Percentiles rank a stretch among this genome's conserved stretches.
These are phyloP conservation scores for Nansenia antarctica DNA, from an alignment of 2,113 vertebrate species.

Conservation along the genomic window DNA sequence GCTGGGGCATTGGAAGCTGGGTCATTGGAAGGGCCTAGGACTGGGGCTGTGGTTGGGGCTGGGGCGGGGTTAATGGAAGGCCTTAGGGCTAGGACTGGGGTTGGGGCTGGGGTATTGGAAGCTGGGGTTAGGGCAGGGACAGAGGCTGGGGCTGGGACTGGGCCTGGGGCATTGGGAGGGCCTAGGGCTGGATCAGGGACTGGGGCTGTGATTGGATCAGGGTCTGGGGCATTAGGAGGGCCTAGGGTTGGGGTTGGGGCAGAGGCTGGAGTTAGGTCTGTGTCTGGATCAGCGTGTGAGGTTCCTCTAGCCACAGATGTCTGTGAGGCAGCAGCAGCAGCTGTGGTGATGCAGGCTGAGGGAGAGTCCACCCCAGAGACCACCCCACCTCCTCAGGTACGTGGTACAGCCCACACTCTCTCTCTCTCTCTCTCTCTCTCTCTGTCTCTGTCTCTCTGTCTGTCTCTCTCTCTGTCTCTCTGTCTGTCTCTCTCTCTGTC, in stretches of 20 bases:
- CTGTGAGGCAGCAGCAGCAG: no score
- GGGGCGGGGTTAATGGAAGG: conserved; percentile 29
- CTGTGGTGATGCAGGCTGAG: no score
- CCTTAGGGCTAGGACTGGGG: conserved; percentile 9
- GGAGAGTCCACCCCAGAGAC: no score
- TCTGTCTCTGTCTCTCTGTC: no score
- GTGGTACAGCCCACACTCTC: no score
- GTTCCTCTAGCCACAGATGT: no score
- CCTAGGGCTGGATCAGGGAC: not conserved
- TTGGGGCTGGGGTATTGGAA: not conserved
- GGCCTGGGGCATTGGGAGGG: conserved; percentile 31
- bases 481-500: no score
- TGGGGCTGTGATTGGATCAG: not conserved
- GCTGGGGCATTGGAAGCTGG: not conserved
- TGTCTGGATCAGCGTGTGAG: no score
- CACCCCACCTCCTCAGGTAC: no score
- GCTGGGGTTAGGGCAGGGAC: not conserved
- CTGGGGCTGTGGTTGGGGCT: conserved; percentile 67
- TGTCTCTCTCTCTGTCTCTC: no score
- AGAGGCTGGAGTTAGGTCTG: no score
- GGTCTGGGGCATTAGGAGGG: not conserved
- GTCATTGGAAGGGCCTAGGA: conserved; percentile 14
- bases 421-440: no score
- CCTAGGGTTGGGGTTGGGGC: conserved; percentile 11
- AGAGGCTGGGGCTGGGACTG: conserved; percentile 56